These are phyloP conservation scores for Triplophysa bombifrons DNA, from an alignment of 2,797 vertebrate genomes.

Conservation along the genomic window DNA sequence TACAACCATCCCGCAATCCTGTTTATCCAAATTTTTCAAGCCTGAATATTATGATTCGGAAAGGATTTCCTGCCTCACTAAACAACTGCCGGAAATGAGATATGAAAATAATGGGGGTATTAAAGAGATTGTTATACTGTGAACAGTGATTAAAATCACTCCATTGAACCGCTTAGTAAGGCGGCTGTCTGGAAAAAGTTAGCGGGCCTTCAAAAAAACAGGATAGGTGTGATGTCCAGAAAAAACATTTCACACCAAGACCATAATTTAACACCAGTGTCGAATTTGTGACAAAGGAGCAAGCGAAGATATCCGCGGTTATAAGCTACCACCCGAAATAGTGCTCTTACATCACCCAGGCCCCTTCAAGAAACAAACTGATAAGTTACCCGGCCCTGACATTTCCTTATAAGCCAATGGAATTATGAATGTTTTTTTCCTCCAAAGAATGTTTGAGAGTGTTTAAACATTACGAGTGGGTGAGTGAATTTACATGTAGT, in stretches of 20 bases:
- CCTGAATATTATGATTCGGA: constrained; percentile 12
- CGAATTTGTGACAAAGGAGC: constrained; percentile 38
- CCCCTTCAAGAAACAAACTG: constrained; percentile 42
- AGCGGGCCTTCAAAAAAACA: constrained; percentile 27
- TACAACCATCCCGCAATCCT: background rate
- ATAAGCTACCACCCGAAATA: constrained; percentile 54
- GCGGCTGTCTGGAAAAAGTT: background rate
- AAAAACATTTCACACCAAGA: constrained; percentile 17
- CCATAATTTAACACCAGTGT: constrained; percentile 22
- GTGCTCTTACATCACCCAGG: constrained; percentile 53
- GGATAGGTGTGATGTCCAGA: constrained; percentile 42
- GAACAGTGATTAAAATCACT: constrained; percentile 6
- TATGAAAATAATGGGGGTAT: constrained; percentile 50
- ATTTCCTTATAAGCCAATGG: constrained; percentile 61
- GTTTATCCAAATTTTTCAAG: constrained; percentile 16
- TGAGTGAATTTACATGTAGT: background rate
- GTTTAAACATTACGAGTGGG: background rate
- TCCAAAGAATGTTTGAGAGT: constrained; percentile 31
- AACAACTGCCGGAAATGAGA: constrained; percentile 62
- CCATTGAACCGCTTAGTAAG: background rate
- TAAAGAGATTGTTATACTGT: background rate
- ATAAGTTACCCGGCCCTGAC: constrained; percentile 50
- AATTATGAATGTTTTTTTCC: constrained; percentile 12
- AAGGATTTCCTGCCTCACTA: constrained; percentile 63
- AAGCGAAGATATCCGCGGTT: constrained; percentile 30